phyloP scores from a whole-genome alignment of 2,113 vertebrate species.

The Scolopax mira region DNA sequence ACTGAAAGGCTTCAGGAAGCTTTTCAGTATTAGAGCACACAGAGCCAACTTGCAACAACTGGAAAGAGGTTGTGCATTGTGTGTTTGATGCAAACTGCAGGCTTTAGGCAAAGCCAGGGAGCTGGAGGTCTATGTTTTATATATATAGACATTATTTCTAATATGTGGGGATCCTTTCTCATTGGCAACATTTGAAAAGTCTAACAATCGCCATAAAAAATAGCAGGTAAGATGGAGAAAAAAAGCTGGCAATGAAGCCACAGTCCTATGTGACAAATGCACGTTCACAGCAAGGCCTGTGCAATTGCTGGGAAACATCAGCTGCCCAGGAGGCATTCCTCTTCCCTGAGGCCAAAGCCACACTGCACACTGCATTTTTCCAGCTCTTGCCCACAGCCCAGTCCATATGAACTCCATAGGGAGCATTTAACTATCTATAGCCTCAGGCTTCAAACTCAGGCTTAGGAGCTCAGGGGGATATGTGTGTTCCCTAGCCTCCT shows the following conservation, averaged over 20 bases:
- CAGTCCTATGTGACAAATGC: accelerated
- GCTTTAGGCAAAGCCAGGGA: not conserved
- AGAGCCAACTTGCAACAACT: not conserved
- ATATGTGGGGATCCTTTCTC: not conserved
- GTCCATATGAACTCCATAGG: not conserved
- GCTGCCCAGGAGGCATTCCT: not conserved
- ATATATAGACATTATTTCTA: not conserved
- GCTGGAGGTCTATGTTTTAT: not conserved
- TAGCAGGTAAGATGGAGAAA: not conserved
- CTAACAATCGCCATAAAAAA: not conserved
- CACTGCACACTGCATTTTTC: not conserved
- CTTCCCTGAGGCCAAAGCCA: not conserved
- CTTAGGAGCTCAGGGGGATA: not conserved
- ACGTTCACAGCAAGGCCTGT: not conserved
- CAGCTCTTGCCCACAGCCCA: not conserved
- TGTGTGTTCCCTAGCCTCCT: not conserved
- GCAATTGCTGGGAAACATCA: not conserved
- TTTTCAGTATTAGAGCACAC: not conserved
- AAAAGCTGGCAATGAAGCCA: not conserved
- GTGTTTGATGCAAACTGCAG: not conserved
- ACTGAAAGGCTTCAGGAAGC: not conserved
- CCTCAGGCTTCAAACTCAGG: not conserved
- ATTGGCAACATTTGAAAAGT: not conserved
- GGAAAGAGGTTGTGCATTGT: not conserved
- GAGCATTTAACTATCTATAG: not conserved